A percentile compares a stretch with the other conserved stretches of the same genome.
These are phyloP conservation scores for Aegotheles bennettii DNA, from an alignment of 2,113 vertebrate genomes.

Conservation along the genomic window DNA sequence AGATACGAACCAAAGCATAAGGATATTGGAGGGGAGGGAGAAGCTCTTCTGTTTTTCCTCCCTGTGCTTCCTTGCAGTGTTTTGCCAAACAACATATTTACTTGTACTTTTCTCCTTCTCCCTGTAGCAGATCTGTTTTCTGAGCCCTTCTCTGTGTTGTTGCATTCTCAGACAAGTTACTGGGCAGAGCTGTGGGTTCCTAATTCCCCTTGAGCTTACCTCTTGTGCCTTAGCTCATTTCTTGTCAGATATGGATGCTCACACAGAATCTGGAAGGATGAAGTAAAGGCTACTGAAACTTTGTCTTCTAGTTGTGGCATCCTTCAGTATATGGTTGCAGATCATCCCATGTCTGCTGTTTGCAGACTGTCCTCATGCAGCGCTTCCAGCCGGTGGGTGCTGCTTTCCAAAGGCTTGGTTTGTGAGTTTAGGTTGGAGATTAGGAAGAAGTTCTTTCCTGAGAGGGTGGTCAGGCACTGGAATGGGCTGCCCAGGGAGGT, in stretches of 20 bases:
- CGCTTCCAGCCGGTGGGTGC: not conserved
- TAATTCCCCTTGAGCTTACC: not conserved
- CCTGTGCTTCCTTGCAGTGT: not conserved
- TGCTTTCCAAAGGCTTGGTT: not conserved
- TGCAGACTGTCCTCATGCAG: accelerated
- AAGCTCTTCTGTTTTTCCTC: not conserved
- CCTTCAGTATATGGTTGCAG: not conserved
- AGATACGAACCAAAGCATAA: not conserved
- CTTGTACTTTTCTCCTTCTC: not conserved
- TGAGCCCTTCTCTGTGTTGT: not conserved
- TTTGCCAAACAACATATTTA: not conserved
- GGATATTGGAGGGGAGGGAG: not conserved
- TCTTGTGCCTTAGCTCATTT: not conserved
- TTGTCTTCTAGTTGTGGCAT: not conserved
- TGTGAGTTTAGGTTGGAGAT: too few species aligned
- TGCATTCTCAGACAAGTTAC: not conserved
- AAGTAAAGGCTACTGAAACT: not conserved
- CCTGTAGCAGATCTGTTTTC: not conserved
- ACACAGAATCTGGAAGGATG: not conserved
- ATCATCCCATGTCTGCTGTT: not conserved
- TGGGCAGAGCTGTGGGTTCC: not conserved
- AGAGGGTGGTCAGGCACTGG: too few species aligned
- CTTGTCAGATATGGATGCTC: not conserved
- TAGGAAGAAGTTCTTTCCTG: too few species aligned
- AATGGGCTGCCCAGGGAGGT: too few species aligned